These are phyloP conservation scores for Solenodon paradoxus DNA, from an alignment of 2,113 vertebrate genomes.

Conservation along the genomic window DNA sequence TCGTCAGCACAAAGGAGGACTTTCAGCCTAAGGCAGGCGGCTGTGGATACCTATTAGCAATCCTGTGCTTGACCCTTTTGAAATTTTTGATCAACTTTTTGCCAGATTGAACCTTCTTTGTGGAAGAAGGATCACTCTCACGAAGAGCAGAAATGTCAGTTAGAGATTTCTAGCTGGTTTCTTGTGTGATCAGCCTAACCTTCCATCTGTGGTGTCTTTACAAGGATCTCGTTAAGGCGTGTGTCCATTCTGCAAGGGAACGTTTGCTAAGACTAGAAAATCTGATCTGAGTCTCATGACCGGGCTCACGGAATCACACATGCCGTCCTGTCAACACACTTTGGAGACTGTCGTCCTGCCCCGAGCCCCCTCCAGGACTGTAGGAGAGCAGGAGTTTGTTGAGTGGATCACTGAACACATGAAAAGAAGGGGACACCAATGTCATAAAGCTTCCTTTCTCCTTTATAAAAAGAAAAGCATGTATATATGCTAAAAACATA, in stretches of 20 bases:
- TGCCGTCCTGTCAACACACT: too few relatives aligned
- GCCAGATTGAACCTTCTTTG: not conserved
- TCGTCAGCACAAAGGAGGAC: too few relatives aligned
- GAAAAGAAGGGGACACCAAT: not conserved
- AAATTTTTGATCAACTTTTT: not conserved
- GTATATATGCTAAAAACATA: not conserved
- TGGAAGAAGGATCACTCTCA: too few relatives aligned
- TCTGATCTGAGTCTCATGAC: too few relatives aligned
- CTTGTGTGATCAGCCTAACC: accelerated
- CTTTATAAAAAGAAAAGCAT: not conserved
- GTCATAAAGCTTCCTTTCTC: not conserved
- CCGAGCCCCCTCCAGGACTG: not conserved
- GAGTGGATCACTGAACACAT: accelerated
- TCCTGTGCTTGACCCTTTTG: too few relatives aligned
- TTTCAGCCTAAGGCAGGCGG: accelerated
- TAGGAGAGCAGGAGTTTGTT: not conserved
- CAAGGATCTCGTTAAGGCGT: not conserved
- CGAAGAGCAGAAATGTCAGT: accelerated
- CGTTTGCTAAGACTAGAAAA: not conserved
- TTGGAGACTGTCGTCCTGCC: too few relatives aligned
- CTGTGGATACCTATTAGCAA: too few relatives aligned
- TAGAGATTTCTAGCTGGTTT: accelerated
- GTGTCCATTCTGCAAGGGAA: not conserved
- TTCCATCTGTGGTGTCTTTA: not conserved
- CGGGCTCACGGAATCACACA: too few relatives aligned